Evolutionary conservation across 2,113 vertebrate species (phyloP), one percentile per base, ranked within the genome.

Genomic region (Agapornis roseicollis): DNA sequence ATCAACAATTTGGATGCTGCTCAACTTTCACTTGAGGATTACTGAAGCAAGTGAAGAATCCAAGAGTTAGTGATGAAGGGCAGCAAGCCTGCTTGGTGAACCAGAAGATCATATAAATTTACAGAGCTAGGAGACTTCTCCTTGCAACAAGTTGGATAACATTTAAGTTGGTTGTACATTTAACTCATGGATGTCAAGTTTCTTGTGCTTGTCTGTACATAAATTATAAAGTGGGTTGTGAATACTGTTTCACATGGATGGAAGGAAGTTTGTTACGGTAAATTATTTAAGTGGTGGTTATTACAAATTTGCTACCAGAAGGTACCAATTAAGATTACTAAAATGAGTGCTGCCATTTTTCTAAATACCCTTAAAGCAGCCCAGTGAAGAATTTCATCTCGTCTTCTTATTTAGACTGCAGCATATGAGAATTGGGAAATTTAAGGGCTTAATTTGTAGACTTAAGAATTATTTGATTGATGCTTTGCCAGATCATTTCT

Each of bases 181-280:
- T 97, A 96, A 97, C 96, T 97, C 92, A 89, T 97, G 97, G 93
- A 91, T 94, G 94, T 98, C 73, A 83, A 96, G 83, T 97, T 97
- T 97, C 96, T 98, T 93, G 69, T 96, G 86, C 94, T 97, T 98
- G 97, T 98, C 97, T 98, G 98, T 98, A 97, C 84, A 96, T 97
- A 97, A 95, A 96, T 97, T 96, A 94, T 94, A 31, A 84, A 89
- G 95, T 97, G 93, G 97, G 84, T 95, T 95, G 96, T 98, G 97
- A 97, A 95, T 97, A 95, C 93, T 96, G 95, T 96, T 98, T 98
- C 97, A 97, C 90, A 94, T 81, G 70, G 85, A 76, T 91, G 90
- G 96, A 97, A 95, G 77, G 58, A 93, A 93, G 39, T 90, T 89
- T 96, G 97, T 97, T 95, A 91, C 73, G 46, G 58, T 97, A 94